phyloP scores from a whole-genome alignment of 2,888 invertebrate species.

The Sarcophaga variegata region DNA sequence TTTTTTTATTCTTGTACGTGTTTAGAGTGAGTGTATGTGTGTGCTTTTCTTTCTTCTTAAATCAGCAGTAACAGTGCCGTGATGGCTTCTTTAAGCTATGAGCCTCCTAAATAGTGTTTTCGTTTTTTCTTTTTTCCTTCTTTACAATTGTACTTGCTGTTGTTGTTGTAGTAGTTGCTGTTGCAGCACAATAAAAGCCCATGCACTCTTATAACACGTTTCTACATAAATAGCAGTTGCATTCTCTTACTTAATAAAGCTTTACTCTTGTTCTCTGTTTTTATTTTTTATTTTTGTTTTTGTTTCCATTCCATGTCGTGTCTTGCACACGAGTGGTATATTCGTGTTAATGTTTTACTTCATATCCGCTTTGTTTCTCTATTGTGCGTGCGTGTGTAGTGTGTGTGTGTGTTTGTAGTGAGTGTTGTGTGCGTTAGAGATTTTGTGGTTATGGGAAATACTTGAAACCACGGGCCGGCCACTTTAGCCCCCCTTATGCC shows the following conservation, averaged over 20 bases:
- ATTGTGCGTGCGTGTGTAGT: constrained; percentile 4
- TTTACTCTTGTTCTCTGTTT: constrained; percentile 9
- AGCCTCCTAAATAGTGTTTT: background rate
- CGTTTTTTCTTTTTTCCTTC: background rate
- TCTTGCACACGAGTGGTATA: background rate
- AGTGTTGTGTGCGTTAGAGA: constrained; percentile 5
- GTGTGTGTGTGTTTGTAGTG: constrained; percentile 19
- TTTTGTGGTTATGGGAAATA: constrained; percentile 21
- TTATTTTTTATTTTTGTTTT: background rate
- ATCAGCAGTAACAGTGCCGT: background rate
- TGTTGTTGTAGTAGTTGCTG: constrained; percentile 12
- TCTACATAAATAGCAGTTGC: background rate
- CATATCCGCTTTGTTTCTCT: constrained; percentile 3
- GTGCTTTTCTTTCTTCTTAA: background rate
- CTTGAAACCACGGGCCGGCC: constrained; percentile 76
- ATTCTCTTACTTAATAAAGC: constrained; percentile 10
- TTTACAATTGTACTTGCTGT: constrained; percentile 33
- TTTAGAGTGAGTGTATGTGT: background rate
- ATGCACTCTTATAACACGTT: constrained; percentile 10
- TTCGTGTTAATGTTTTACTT: constrained; percentile 12
- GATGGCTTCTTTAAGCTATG: background rate
- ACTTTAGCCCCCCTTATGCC: constrained; percentile 73
- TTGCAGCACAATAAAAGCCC: background rate
- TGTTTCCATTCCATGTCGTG: background rate
- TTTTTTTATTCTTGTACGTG: background rate